Base-by-base conservation (phyloP, 2,113 vertebrate genomes). In the Panurus biarmicus region DNA sequence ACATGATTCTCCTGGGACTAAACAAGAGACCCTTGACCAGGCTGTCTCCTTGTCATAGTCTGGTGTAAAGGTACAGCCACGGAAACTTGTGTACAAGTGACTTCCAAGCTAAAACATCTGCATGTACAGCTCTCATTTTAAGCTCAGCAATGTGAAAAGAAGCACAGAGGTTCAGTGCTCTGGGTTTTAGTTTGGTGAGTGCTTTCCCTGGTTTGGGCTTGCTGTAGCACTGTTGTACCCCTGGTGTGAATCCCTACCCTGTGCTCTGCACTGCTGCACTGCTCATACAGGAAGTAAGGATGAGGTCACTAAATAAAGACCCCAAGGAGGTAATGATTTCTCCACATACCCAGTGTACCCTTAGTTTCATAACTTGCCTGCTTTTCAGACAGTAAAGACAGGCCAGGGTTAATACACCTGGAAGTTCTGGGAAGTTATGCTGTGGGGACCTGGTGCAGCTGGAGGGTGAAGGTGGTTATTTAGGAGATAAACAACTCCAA, bases 111-210 rank as follows among this genome's bases (percentile, higher is more conserved):
- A 26, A 45, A 53, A 2, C 10, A 14, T 11, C 18, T 42, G 45
- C 3, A 2, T 1, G 5, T 14, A 5, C 8, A 0, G 5, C 20
- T 42, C 28, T 28, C 0, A 2, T n/a, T 62, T 62, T 21, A 50
- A 70, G 36, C 12, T 11, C 35, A 20, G 9, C 10, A 2, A 25
- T 21, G 75, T 36, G 64, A 48, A 73, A 69, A 36, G 44, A 38
- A 74, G 69, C 58, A 51, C n/a, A 24, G 26, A 36, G 25, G n/a
- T n/a, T 18, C 79, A 26, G 57, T 10, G 13, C 24, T 61, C 29
- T 4, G 1, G 9, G 48, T 21, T 48, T 64, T 21, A 31, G 21
- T 66, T 50, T 58, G 64, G 13, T 25, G 73, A 26, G 35, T 2
- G 29, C 29, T 50, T 22, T 29, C 54, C 31, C 45, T 20, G 35